Conservation (phyloP, 2,797 vertebrate species). For the Streptopelia turtur region DNA sequence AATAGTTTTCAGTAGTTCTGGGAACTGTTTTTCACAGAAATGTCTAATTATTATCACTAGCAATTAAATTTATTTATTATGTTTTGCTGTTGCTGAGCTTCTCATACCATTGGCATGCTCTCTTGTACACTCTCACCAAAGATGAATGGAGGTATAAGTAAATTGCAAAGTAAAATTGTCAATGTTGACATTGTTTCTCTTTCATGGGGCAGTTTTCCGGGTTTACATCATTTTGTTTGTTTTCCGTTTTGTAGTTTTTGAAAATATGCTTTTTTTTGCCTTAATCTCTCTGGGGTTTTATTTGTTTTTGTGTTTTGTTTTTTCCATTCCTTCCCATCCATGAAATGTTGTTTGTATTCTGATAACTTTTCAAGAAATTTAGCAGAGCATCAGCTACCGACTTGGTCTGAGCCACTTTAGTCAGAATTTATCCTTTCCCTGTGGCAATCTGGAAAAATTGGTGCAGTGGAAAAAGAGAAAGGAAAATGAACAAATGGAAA, state of each 20-base stretch:
- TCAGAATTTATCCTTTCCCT: not conserved
- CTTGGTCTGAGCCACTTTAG: not conserved
- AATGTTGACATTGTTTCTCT: not conserved
- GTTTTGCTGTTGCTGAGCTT: slow-evolving; percentile 29
- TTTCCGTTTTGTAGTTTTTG: not conserved
- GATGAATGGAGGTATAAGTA: not conserved
- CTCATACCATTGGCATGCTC: not conserved
- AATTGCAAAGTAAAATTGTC: not conserved
- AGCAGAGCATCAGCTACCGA: not conserved
- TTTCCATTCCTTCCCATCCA: not conserved
- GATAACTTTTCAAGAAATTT: not conserved
- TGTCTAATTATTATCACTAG: slow-evolving; percentile 59
- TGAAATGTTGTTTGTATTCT: not conserved
- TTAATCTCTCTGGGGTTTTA: not conserved
- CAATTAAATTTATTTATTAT: slow-evolving; percentile 62
- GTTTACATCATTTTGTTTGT: not conserved
- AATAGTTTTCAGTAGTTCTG: slow-evolving; percentile 51
- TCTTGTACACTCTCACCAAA: not conserved
- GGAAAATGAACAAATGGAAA: not conserved
- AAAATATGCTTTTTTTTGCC: not conserved
- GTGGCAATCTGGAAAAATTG: not conserved
- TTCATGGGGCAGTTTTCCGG: not conserved
- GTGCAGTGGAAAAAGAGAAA: not conserved
- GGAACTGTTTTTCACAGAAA: slow-evolving; percentile 61
- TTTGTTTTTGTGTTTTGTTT: not conserved